These are phyloP conservation scores for Lerema accius DNA, from an alignment of 1,140 invertebrate genomes.

Conservation along the genomic window DNA sequence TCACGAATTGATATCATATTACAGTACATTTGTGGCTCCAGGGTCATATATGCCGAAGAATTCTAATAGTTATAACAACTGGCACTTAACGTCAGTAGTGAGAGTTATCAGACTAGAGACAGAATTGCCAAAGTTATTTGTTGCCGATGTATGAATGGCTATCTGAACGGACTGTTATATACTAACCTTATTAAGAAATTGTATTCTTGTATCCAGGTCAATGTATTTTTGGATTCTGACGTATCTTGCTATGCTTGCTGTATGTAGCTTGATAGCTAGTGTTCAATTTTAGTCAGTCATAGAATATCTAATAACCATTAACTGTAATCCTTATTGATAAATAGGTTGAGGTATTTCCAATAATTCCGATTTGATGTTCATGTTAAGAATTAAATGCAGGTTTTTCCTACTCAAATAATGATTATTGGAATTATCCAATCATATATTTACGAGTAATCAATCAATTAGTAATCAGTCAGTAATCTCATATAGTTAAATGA, in stretches of 20 bases:
- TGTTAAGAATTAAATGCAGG: no score
- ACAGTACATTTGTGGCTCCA: slow-evolving; percentile 84
- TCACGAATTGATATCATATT: slow-evolving; percentile 89
- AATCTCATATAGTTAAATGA: no score
- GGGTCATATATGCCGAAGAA: slow-evolving; percentile 73
- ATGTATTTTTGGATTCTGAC: slow-evolving; percentile 42
- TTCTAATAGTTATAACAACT: slow-evolving; percentile 76
- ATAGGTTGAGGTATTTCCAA: no score
- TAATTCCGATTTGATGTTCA: no score
- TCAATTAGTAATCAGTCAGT: no score
- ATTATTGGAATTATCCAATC: no score
- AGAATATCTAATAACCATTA: not conserved
- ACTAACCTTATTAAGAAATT: slow-evolving; percentile 1
- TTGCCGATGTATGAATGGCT: slow-evolving; percentile 53
- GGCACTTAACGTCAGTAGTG: slow-evolving; percentile 85
- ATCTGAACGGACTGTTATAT: slow-evolving; percentile 5
- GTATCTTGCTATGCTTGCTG: slow-evolving; percentile 48
- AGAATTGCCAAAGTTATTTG: slow-evolving; percentile 87
- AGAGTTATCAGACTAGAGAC: slow-evolving; percentile 86
- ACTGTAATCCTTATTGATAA: no score
- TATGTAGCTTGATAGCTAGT: slow-evolving; percentile 50
- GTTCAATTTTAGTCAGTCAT: slow-evolving; percentile 48
- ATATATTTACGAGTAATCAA: no score
- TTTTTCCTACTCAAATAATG: no score
- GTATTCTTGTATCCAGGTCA: slow-evolving; percentile 20